Conservation (phyloP, 2,797 vertebrate species). For the Aphelocoma californica region DNA sequence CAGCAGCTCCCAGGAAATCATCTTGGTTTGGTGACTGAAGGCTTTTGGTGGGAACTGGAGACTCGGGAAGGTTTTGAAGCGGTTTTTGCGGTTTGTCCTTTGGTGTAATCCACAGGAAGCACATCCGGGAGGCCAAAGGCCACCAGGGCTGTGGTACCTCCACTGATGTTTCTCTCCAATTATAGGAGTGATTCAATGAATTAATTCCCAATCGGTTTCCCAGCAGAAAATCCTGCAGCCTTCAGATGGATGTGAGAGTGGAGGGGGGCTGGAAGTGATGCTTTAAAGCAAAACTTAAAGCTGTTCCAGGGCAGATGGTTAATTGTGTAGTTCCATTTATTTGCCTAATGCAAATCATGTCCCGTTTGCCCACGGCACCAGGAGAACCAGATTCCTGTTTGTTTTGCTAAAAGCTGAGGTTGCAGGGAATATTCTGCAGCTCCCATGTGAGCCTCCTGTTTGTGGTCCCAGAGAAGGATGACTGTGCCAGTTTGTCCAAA, state of each 20-base stretch:
- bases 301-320: constrained; percentile 39
- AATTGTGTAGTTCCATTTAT: constrained; percentile 23
- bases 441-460: background rate
- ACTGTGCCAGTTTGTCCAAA: too few species aligned
- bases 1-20: background rate
- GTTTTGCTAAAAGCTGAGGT: constrained; percentile 2
- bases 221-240: background rate
- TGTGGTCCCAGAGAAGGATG: background rate
- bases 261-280: background rate
- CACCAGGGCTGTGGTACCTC: background rate
- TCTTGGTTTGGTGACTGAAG: background rate
- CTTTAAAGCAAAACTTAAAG: constrained; percentile 1
- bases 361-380: background rate
- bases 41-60: background rate
- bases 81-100: background rate
- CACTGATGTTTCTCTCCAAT: background rate
- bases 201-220: background rate
- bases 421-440: background rate
- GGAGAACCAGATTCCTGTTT: background rate
- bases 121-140: background rate
- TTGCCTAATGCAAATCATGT: constrained; percentile 45
- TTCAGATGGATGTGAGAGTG: background rate
- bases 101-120: background rate
- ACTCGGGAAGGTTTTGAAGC: background rate
- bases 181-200: background rate